Percentiles rank a stretch among this genome's conserved stretches.
Conservation (phyloP, 2,797 vertebrate genomes). For the Sebastes nivosus region DNA sequence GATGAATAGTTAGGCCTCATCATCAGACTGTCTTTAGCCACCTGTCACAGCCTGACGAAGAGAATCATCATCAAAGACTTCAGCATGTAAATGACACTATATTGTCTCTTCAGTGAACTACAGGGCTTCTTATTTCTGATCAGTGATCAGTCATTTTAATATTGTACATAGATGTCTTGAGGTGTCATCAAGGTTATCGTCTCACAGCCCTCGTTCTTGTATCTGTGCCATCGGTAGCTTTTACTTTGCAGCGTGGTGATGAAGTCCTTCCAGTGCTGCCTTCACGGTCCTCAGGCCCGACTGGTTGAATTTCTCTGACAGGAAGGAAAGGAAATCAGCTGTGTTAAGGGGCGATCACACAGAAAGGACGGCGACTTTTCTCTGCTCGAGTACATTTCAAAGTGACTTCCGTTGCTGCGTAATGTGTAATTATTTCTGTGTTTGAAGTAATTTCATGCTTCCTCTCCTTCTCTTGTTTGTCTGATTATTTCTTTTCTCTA, state of each 20-base stretch:
- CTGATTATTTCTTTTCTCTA: background rate
- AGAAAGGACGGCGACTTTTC: background rate
- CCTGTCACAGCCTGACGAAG: background rate
- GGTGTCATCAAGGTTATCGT: slow-evolving; percentile 8
- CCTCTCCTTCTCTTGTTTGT: background rate
- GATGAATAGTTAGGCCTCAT: slow-evolving; percentile 15
- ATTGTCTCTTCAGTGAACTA: slow-evolving; percentile 7
- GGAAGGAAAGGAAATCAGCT: background rate
- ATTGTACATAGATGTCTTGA: slow-evolving; percentile 52
- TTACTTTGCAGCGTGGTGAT: background rate
- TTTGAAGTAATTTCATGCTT: slow-evolving; percentile 5
- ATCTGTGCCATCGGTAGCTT: slow-evolving; percentile 36
- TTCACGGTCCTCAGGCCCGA: background rate
- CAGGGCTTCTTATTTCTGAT: slow-evolving; percentile 45
- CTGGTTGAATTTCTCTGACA: background rate
- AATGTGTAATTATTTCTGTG: background rate
- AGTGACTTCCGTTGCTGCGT: background rate
- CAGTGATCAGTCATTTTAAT: slow-evolving; percentile 26
- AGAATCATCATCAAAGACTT: background rate
- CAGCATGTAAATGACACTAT: slow-evolving; percentile 37
- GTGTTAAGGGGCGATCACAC: background rate
- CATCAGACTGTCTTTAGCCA: background rate
- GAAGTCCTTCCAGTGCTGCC: slow-evolving; percentile 11
- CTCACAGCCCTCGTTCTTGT: background rate
- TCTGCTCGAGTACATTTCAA: background rate